These are phyloP conservation scores for Danio albolineatus DNA, from an alignment of 2,797 vertebrate species.

Conservation along the genomic window DNA sequence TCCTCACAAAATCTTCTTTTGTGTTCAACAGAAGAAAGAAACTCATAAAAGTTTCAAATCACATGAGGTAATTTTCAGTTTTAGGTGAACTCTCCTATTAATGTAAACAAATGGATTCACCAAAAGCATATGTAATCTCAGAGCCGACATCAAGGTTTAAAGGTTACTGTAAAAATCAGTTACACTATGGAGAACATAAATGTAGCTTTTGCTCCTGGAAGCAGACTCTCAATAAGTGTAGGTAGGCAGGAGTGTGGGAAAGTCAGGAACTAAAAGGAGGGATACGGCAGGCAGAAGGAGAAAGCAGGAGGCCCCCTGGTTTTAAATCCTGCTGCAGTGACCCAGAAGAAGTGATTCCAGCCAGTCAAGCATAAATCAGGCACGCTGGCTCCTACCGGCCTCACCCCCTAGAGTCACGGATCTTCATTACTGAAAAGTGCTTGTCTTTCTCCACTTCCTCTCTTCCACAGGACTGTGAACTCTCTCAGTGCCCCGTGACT, in stretches of 20 bases:
- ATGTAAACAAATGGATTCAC: too few relatives aligned
- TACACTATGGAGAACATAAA: too few relatives aligned
- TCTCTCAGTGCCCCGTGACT: constrained; percentile 84
- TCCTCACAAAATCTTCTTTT: too few relatives aligned
- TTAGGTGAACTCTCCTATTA: too few relatives aligned
- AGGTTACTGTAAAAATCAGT: too few relatives aligned
- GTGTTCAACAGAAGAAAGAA: too few relatives aligned
- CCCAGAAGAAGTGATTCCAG: constrained; percentile 80
- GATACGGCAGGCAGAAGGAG: not conserved
- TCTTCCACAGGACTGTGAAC: constrained; percentile 89
- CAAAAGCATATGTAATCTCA: too few relatives aligned
- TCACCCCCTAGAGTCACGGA: constrained; percentile 33
- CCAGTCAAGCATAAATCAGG: constrained; percentile 78
- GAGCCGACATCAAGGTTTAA: too few relatives aligned
- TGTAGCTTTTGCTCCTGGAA: too few relatives aligned
- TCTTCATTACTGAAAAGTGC: constrained; percentile 29
- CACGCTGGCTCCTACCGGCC: constrained; percentile 52
- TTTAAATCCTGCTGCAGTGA: constrained; percentile 78
- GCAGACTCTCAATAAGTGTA: not conserved
- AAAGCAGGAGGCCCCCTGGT: constrained; percentile 65
- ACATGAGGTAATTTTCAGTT: too few relatives aligned
- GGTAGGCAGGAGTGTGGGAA: constrained; percentile 8
- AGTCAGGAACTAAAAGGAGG: constrained; percentile 10
- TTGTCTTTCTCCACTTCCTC: constrained; percentile 33
- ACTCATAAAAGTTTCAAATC: too few relatives aligned